phyloP scores from a whole-genome alignment of 2,797 vertebrate genomes.

The Sandelia bainsii region DNA sequence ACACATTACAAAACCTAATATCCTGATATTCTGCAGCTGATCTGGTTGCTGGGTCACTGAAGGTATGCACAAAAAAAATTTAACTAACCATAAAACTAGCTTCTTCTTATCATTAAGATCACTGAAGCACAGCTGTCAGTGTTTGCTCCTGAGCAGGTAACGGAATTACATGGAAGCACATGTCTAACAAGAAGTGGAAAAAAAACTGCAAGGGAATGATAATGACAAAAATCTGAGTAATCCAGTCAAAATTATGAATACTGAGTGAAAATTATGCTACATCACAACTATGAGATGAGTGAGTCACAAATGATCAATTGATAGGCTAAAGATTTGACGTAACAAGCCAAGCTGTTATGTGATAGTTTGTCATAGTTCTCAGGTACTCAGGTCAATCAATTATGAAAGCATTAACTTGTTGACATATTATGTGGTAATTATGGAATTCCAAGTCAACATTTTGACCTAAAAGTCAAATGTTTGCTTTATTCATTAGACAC shows the following conservation, averaged over 20 bases:
- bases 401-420: no score
- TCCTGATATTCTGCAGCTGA: slow-evolving; percentile 20
- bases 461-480: not conserved
- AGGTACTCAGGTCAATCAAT: not conserved
- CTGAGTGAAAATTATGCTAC: no score
- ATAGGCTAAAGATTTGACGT: not conserved
- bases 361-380: not conserved
- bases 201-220: not conserved
- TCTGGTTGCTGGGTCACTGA: slow-evolving; percentile 26
- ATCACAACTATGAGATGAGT: no score
- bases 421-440: no score
- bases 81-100: slow-evolving; percentile 29
- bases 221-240: not conserved
- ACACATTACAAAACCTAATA: slow-evolving; percentile 8
- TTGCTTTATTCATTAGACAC: no score
- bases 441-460: not conserved
- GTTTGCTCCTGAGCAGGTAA: slow-evolving; percentile 24
- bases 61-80: slow-evolving; percentile 45
- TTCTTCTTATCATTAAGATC: slow-evolving; percentile 3
- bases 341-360: not conserved
- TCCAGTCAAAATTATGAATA: no score
- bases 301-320: not conserved
- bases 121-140: not conserved
- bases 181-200: not conserved
- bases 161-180: not conserved